Conservation (phyloP, 2,113 vertebrate genomes). For the Carettochelys insculpta region DNA sequence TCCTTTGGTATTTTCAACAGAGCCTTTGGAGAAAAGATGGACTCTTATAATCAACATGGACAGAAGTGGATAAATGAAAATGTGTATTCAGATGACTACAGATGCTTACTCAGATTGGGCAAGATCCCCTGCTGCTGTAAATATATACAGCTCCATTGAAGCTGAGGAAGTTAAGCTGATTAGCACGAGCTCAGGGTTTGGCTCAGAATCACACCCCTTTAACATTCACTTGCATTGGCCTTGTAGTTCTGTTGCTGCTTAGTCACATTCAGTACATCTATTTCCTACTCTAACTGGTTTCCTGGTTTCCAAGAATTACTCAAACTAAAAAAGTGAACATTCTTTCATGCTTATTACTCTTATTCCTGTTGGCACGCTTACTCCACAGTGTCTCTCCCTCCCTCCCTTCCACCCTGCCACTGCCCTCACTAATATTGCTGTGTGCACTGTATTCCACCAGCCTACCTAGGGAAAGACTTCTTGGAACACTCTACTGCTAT, state of each 20-base stretch:
- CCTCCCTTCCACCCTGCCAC: neutral
- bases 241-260: neutral
- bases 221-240: neutral
- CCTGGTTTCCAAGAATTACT: neutral
- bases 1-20: neutral
- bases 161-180: neutral
- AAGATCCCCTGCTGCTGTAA: neutral
- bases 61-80: neutral
- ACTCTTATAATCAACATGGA: neutral
- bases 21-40: neutral
- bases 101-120: neutral
- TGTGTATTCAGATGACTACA: neutral
- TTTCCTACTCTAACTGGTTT: neutral
- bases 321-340: neutral
- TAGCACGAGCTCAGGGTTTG: neutral
- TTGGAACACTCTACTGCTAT: neutral
- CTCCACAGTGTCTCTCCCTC: rapidly evolving
- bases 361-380: rapidly evolving
- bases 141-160: neutral
- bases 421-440: rapidly evolving
- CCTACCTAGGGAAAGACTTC: rapidly evolving
- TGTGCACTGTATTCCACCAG: rapidly evolving
- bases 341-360: neutral
- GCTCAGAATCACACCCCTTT: neutral
- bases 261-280: neutral